Percentiles rank a stretch among this genome's conserved stretches.
These are phyloP conservation scores for Porites lobata DNA, from an alignment of 92 coral and sea anemone genomes.

Conservation along the genomic window DNA sequence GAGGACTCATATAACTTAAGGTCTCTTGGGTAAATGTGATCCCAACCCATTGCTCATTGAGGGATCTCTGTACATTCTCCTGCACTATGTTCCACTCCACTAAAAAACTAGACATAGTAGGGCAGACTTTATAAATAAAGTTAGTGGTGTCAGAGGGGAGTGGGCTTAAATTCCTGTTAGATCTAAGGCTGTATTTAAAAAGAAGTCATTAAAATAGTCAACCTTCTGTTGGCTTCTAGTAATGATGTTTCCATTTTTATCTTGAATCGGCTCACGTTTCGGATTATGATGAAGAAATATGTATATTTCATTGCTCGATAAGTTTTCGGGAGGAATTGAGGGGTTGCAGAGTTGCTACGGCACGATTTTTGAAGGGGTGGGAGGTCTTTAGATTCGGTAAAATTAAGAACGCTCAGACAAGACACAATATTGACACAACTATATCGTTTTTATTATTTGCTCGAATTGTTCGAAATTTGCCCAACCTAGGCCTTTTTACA, in stretches of 20 bases:
- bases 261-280: not conserved
- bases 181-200: conserved; percentile 21
- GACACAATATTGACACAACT: too few relatives aligned
- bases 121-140: conserved; percentile 20
- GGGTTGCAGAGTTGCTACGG: too few relatives aligned
- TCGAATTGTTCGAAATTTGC: too few relatives aligned
- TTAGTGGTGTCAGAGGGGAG: conserved; percentile 23
- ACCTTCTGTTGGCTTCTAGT: conserved; percentile 18
- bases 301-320: too few relatives aligned
- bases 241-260: conserved; percentile 2
- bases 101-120: conserved; percentile 33
- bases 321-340: too few relatives aligned
- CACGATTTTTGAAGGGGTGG: too few relatives aligned
- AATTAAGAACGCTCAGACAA: too few relatives aligned
- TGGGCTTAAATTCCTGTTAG: conserved; percentile 20
- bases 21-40: conserved; percentile 2
- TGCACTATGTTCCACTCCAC: conserved; percentile 37
- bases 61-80: conserved; percentile 34
- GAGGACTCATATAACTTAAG: conserved; percentile 36
- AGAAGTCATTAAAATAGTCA: conserved; percentile 30
- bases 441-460: too few relatives aligned
- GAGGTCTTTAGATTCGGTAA: too few relatives aligned
- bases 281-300: too few relatives aligned
- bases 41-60: conserved; percentile 20
- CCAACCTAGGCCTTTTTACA: too few relatives aligned